Evolutionary conservation across 1,140 invertebrate species (phyloP), one percentile per base, ranked within the genome.

Genomic region (Lerema accius): DNA sequence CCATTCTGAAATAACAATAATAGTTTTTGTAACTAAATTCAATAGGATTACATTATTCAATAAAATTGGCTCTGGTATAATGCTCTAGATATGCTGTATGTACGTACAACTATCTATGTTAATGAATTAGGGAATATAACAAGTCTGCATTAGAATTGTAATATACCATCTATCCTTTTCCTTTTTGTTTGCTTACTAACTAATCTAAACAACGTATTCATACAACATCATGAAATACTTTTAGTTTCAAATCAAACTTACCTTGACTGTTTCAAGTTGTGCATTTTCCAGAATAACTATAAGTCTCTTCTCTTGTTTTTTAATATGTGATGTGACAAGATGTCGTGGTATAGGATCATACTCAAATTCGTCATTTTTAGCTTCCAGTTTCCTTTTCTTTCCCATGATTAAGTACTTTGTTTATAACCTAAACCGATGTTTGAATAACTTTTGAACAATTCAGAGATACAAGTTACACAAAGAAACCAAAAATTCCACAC

Each of bases 201-300:
- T n/a, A n/a, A n/a, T n/a, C n/a, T n/a, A n/a, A n/a, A n/a, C n/a
- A n/a, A n/a, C n/a, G n/a, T n/a, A n/a, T n/a, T n/a, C n/a, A n/a
- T n/a, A n/a, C n/a, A n/a, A n/a, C n/a, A n/a, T n/a, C 19, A 23
- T 23, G 5, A 5, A 23, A 23, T 23, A 5, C 19, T 23, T 23
- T 3, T 23, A 5, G 5, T 5, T 5, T 23, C 2, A 23, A 23
- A 5, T 23, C 19, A 23, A 23, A 6, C 71, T 93, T 90, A 98
- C 97, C 92, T 99, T 99, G 0, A 98, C 97, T 55, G 96, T 97
- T 93, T 99, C 98, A 35, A 99, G 87, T 79, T 99, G 97, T 4
- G 98, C 97, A 50, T 95, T 95, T 92, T 99, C 98, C 45, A 99
- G 86, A 63, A 99, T 95, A 51, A 99, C 93, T 70, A 99, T 98